A percentile compares a stretch with the other conserved stretches of the same genome.
Conservation (phyloP, 2,797 vertebrate species). For the Rousettus madagascariensis region DNA sequence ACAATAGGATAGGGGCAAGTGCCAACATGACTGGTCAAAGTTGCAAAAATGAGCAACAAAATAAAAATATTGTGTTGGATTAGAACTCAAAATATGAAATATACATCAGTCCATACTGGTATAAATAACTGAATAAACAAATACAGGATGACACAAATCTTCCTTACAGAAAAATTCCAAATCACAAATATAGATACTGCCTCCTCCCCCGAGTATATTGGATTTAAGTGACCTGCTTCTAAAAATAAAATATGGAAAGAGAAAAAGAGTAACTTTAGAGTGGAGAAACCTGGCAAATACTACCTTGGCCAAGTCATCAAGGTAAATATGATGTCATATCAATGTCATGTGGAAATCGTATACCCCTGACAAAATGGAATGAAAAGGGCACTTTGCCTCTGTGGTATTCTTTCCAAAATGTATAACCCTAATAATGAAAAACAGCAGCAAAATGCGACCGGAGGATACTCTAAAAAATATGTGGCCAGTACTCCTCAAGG, state of each 20-base stretch:
- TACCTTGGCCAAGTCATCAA: not conserved
- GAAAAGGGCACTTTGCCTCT: not conserved
- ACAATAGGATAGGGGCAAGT: not conserved
- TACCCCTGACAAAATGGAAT: not conserved
- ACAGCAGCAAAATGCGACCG: not conserved
- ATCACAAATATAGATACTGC: not conserved
- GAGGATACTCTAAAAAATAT: not conserved
- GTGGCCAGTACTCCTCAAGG: not conserved
- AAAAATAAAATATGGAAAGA: not conserved
- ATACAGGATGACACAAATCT: not conserved
- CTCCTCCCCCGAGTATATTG: not conserved
- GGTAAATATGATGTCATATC: not conserved
- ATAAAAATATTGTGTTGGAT: not conserved
- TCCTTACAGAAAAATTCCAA: constrained; percentile 41
- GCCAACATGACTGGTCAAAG: not conserved
- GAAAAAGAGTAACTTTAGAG: not conserved
- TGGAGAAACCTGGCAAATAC: not conserved
- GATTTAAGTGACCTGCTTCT: not conserved
- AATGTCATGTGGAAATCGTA: not conserved
- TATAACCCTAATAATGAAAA: not conserved
- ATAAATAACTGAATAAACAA: not conserved
- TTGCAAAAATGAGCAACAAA: not conserved
- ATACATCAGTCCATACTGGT: not conserved
- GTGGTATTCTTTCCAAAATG: not conserved
- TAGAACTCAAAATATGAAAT: constrained; percentile 1